Evolutionary conservation across 2,797 vertebrate genomes (phyloP).

Genomic region (Gastrophryne carolinensis): DNA sequence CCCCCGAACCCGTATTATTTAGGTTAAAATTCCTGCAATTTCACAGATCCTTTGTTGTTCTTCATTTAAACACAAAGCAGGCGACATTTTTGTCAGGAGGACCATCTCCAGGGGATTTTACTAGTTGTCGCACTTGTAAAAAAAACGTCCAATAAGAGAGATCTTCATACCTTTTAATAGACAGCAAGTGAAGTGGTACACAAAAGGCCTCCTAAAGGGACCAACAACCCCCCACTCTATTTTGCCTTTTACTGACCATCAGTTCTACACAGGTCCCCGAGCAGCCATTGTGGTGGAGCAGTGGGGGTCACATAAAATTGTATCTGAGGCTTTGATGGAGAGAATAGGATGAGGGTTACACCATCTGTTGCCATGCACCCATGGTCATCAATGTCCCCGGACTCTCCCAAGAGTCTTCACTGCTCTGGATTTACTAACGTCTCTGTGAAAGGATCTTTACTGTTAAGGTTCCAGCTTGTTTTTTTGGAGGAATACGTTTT

Average conservation of each 20-base stretch:
- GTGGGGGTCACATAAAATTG: constrained; percentile 25
- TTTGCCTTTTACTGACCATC: constrained; percentile 9
- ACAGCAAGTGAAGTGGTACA: constrained; percentile 45
- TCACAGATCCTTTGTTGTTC: constrained; percentile 60
- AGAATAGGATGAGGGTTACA: constrained; percentile 15
- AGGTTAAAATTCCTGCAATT: background rate
- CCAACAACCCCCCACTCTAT: background rate
- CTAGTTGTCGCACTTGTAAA: constrained; percentile 64
- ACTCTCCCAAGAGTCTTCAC: too few relatives aligned
- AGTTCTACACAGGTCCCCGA: constrained; percentile 1
- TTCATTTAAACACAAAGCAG: constrained; percentile 65
- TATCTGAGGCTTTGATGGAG: background rate
- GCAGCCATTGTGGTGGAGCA: constrained; percentile 23
- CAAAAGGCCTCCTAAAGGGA: constrained; percentile 10
- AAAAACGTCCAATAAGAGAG: constrained; percentile 58
- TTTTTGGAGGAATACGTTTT: too few relatives aligned
- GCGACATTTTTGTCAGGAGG: constrained; percentile 52
- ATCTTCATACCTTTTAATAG: constrained; percentile 57
- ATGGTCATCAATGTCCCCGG: background rate
- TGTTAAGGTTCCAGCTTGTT: too few relatives aligned
- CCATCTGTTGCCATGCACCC: constrained; percentile 32
- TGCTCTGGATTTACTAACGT: too few relatives aligned
- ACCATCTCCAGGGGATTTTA: constrained; percentile 63
- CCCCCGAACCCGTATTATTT: background rate
- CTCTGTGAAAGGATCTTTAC: too few relatives aligned